Percentiles rank a stretch among this genome's conserved stretches.
Evolutionary conservation across 2,113 vertebrate species (phyloP).

Genomic region (Tonatia bakeri): DNA sequence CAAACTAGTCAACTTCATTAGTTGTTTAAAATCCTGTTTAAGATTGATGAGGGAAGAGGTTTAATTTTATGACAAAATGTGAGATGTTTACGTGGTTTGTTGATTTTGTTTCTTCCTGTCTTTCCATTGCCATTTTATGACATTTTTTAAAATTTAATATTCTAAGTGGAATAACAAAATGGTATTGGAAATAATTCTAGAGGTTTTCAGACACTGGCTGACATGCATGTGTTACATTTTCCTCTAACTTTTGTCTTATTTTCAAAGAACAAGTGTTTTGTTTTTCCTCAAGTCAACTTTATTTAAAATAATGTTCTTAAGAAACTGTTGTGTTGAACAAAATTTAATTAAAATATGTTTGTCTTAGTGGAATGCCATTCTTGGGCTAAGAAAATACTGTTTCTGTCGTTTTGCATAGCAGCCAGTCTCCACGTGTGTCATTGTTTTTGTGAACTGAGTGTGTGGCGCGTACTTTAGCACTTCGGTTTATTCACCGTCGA

Average conservation of each 20-base stretch:
- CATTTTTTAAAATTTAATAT: conserved; percentile 40
- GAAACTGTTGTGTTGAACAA: neutral
- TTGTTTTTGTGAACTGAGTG: neutral
- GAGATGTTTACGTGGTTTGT: conserved; percentile 11
- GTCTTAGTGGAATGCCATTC: neutral
- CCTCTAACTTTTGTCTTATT: neutral
- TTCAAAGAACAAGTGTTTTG: neutral
- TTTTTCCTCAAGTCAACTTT: neutral
- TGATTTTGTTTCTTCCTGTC: neutral
- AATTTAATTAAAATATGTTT: conserved; percentile 3
- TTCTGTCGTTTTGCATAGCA: neutral
- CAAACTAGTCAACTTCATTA: neutral
- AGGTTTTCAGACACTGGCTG: conserved; percentile 34
- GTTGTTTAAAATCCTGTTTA: neutral
- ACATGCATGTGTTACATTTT: neutral
- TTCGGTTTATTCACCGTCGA: neutral
- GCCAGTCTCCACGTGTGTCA: neutral
- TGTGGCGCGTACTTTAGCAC: neutral
- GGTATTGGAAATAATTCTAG: conserved; percentile 36
- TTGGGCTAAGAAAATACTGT: neutral
- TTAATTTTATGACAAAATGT: conserved; percentile 44
- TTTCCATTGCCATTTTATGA: conserved; percentile 27
- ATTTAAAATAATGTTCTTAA: conserved; percentile 7
- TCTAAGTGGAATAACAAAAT: conserved; percentile 21
- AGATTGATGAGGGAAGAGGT: neutral